Conservation (phyloP, 1,140 invertebrate species). For the Pseudomyrmex gracilis region DNA sequence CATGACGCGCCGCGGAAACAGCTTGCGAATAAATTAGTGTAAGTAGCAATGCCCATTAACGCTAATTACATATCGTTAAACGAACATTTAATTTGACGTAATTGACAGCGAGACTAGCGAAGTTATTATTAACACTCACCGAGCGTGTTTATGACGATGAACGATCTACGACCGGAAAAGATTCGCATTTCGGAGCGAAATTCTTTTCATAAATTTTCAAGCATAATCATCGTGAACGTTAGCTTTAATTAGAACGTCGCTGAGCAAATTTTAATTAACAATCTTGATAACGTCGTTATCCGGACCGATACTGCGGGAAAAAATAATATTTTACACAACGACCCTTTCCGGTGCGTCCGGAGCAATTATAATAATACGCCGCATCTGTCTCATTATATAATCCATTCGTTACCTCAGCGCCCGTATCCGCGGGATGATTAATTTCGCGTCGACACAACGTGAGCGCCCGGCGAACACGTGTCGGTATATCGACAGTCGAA, state of each 20-base stretch:
- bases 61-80: slow-evolving; percentile 38
- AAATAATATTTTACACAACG: slow-evolving; percentile 34
- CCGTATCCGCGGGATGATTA: slow-evolving; percentile 44
- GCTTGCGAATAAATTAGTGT: slow-evolving; percentile 52
- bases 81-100: slow-evolving; percentile 29
- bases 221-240: slow-evolving; percentile 4
- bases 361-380: slow-evolving; percentile 52
- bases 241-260: slow-evolving; percentile 11
- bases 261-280: slow-evolving; percentile 32
- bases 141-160: background rate
- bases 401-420: slow-evolving; percentile 24
- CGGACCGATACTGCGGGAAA: slow-evolving; percentile 9
- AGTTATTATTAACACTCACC: background rate
- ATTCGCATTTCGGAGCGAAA: background rate
- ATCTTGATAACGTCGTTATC: slow-evolving; percentile 24
- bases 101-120: slow-evolving; percentile 18
- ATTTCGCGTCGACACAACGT: slow-evolving; percentile 33
- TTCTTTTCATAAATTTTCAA: background rate
- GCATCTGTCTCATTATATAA: slow-evolving; percentile 22
- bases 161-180: background rate
- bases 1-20: slow-evolving; percentile 6
- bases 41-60: slow-evolving; percentile 28
- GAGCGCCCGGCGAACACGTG: slow-evolving; percentile 26
- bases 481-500: slow-evolving; percentile 47
- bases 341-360: no score